Evolutionary conservation across 1,140 invertebrate genomes (phyloP).

Genomic region (Wasmannia auropunctata): DNA sequence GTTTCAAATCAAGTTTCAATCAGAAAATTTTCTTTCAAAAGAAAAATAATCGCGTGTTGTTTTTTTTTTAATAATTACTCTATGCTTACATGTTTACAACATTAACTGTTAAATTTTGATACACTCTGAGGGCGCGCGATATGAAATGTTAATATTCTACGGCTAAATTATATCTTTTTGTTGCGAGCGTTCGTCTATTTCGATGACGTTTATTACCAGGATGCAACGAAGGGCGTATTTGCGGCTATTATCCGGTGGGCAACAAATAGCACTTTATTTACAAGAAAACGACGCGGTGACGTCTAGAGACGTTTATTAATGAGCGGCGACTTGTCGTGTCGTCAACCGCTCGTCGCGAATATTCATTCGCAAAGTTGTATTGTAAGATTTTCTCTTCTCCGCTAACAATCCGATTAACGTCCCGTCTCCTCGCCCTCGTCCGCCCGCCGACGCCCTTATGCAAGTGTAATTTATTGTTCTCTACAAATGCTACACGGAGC

Average conservation of each 20-base stretch:
- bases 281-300: conserved; percentile 13
- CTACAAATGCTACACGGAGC: neutral
- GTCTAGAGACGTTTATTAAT: conserved; percentile 50
- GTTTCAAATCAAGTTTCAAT: neutral
- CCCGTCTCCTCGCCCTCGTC: neutral
- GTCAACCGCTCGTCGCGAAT: conserved; percentile 31
- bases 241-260: conserved; percentile 9
- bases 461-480: conserved; percentile 70
- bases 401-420: conserved; percentile 69
- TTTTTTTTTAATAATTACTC: neutral
- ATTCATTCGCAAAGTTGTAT: conserved; percentile 47
- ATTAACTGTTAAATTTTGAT: conserved; percentile 1
- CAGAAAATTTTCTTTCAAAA: neutral
- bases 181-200: neutral
- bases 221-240: conserved; percentile 16
- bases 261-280: conserved; percentile 42
- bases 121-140: neutral
- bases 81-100: neutral
- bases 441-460: neutral
- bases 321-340: conserved; percentile 23
- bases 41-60: neutral
- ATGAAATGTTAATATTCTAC: neutral
- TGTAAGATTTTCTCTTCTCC: conserved; percentile 57
- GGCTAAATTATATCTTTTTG: conserved; percentile 9
- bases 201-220: conserved; percentile 39